phyloP scores from a whole-genome alignment of 2,113 vertebrate genomes.

The Apeltes quadracus region DNA sequence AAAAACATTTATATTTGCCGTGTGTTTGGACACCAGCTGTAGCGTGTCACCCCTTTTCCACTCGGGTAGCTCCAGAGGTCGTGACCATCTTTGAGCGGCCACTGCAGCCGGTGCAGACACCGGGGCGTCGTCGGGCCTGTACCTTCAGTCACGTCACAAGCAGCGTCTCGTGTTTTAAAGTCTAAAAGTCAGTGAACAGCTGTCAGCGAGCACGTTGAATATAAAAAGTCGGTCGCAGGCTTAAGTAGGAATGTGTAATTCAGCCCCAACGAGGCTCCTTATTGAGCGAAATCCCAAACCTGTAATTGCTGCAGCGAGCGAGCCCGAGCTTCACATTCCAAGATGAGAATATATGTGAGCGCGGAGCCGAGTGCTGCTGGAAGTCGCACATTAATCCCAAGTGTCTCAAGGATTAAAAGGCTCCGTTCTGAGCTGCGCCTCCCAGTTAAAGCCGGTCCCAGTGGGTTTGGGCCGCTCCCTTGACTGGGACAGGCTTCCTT shows the following conservation, averaged over 20 bases:
- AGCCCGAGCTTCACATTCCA: constrained; percentile 12
- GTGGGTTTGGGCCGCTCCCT: constrained; percentile 1
- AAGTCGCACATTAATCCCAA: constrained; percentile 21
- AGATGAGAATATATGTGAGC: constrained; percentile 7
- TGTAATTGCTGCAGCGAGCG: constrained; percentile 18
- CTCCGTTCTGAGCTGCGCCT: not conserved
- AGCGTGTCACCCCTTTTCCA: constrained; percentile 55
- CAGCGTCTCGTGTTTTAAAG: constrained; percentile 17
- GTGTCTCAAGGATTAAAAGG: constrained; percentile 33
- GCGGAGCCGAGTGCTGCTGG: constrained; percentile 15
- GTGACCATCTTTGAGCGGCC: constrained; percentile 39
- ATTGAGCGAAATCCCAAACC: constrained; percentile 6
- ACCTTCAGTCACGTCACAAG: constrained; percentile 12
- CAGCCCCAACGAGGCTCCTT: constrained; percentile 18
- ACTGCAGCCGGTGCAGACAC: constrained; percentile 26
- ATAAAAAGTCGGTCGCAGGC: not conserved
- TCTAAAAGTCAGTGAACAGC: not conserved
- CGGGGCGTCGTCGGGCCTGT: constrained; percentile 23
- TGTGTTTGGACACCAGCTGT: constrained; percentile 1
- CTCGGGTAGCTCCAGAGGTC: constrained; percentile 60
- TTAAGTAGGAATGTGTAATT: constrained; percentile 15
- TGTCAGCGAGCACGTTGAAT: not conserved
- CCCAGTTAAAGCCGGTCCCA: not conserved
- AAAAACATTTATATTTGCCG: not conserved
- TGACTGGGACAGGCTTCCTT: not conserved